Evolutionary conservation across 2,888 invertebrate species (phyloP), one percentile per base, ranked within the genome.

Genomic region (Hypomecis punctinalis): DNA sequence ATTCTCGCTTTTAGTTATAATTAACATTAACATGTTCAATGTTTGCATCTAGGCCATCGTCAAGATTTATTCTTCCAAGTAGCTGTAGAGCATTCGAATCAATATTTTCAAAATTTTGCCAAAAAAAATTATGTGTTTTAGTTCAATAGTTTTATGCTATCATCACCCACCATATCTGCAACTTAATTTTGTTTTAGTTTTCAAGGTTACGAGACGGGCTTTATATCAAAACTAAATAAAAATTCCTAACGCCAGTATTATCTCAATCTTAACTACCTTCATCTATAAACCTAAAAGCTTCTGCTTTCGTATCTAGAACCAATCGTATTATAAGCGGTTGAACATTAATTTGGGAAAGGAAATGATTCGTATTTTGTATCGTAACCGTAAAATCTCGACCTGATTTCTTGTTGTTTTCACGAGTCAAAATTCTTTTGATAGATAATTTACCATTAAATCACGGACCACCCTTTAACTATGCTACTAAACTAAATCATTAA

Each of bases 381-480:
- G 76, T 73, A 68, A 78, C 78, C 89, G 84, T 89, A 83, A 85
- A 90, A 91, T 90, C 80, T 77, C 74, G 74, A 76, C 82, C 81
- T 76, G 80, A 81, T 83, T 88, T 84, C 77, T 77, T 75, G 78
- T 86, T 85, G 80, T 85, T 81, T 83, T 71, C 67, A 74, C 64
- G 48, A 6, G 39, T 68, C 69, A 60, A 75, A 76, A 76, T 72
- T 49, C 43, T 57, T 56, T 63, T 35, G 53, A n/a, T 71, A 76
- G 76, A 69, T 76, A 76, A 76, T 73, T 63, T 51, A 70, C 69
- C 72, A 61, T 61, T 46, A 43, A 78, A 76, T 69, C 70, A 60
- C 39, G n/a, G 78, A 80, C 81, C 78, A 82, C 80, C 79, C 73
- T 69, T 73, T 76, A 48, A 33, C 33, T 10, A 35, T 11, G 35